phyloP scores from a whole-genome alignment of 1,140 invertebrate genomes.

The Papilio xuthus region DNA sequence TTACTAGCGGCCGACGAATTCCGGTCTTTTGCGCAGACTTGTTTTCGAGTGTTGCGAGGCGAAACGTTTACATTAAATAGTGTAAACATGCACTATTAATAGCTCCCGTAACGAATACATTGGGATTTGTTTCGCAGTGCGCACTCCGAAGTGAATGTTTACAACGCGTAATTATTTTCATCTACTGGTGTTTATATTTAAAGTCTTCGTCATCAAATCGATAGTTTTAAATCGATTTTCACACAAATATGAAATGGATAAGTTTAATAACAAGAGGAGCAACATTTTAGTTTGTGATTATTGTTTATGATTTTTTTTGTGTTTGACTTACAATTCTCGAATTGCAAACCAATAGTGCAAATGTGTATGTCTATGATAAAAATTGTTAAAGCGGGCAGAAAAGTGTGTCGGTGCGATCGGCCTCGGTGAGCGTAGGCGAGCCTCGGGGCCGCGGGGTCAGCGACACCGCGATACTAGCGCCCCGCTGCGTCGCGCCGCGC shows the following conservation, averaged over 20 bases:
- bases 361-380: conserved; percentile 33
- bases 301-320: not conserved
- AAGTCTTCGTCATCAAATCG: not conserved
- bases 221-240: not conserved
- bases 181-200: conserved; percentile 3
- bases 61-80: conserved; percentile 24
- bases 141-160: conserved; percentile 18
- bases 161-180: conserved; percentile 18
- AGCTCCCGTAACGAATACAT: conserved; percentile 21
- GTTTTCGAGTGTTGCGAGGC: conserved; percentile 18
- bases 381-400: conserved; percentile 48
- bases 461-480: conserved; percentile 60
- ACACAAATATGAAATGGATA: not conserved
- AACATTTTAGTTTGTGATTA: not conserved
- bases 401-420: conserved; percentile 53
- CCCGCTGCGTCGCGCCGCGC: conserved; percentile 50
- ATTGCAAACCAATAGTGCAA: conserved; percentile 17
- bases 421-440: conserved; percentile 62
- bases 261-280: not conserved
- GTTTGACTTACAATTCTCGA: not conserved
- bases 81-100: conserved; percentile 35
- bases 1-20: conserved; percentile 18
- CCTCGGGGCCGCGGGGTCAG: conserved; percentile 72
- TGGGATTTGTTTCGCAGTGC: conserved; percentile 19
- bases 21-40: conserved; percentile 2